Evolutionary conservation across 1,140 invertebrate genomes (phyloP), one percentile per base, ranked within the genome.

Genomic region (Drosophila nebulosa): DNA sequence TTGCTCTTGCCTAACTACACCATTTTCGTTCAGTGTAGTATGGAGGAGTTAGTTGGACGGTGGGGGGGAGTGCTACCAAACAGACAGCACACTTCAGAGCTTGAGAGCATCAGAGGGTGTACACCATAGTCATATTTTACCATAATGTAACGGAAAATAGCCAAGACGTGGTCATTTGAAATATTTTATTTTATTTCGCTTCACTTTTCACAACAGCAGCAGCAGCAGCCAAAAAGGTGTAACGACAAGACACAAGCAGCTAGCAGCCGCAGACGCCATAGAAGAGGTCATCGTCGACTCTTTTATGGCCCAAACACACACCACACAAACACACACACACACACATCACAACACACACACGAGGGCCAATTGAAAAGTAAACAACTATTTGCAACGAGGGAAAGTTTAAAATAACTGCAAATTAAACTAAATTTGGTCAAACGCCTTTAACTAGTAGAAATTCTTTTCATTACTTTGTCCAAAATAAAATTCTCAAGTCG

Each of bases 61-160:
- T 2, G 0, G 24, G 24, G 24, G 24, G 24, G 24, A 4, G 24
- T 4, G 24, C 24, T 24, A 24, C 24, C 30, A 32, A 12, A 32
- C 24, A 24, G 12, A 32, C 36, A 36, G 39, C 30, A 52, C 30
- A 70, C 60, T 74, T 18, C 32, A 71, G 63, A 75, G 56, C 52
- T 55, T 18, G 39, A 46, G 39, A 46, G 39, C 52, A 30, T 30
- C 52, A 14, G 16, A 24, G 52, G 27, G 66, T 69, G 80, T 70
- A 85, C 50, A 73, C 64, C 68, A 72, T 60, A 70, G 78, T 58
- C 68, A 86, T 86, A 86, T 88, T 86, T 86, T 88, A 86, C 74
- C 78, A 86, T 86, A 86, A 86, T 86, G 81, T 86, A 88, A 86
- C 81, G 83, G 81, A 75, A 86, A 88, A 86, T 86, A 78, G 81